A percentile compares a stretch with the other conserved stretches of the same genome.
phyloP scores from a whole-genome alignment of 2,888 invertebrate genomes.

The Synanthedon myopaeformis region DNA sequence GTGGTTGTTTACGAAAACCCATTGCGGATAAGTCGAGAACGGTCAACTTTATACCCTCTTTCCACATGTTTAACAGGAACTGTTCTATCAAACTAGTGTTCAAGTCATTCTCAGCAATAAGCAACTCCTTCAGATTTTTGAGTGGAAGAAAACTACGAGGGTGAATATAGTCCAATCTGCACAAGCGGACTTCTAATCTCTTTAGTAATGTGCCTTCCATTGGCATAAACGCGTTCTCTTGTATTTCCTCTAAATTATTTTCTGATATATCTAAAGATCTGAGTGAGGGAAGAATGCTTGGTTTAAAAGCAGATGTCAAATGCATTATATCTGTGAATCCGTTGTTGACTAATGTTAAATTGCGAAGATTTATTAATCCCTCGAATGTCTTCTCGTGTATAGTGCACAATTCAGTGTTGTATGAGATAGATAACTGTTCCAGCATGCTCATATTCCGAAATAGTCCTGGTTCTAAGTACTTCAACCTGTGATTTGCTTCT shows the following conservation, averaged over 20 bases:
- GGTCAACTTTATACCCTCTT: constrained; percentile 44
- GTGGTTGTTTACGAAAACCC: constrained; percentile 65
- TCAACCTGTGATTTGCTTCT: constrained; percentile 67
- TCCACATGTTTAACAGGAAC: constrained; percentile 40
- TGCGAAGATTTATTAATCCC: constrained; percentile 59
- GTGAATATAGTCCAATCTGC: constrained; percentile 65
- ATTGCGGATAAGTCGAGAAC: constrained; percentile 61
- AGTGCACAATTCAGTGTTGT: constrained; percentile 53
- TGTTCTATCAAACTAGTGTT: constrained; percentile 46
- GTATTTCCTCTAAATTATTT: constrained; percentile 58
- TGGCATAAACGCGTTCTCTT: constrained; percentile 45
- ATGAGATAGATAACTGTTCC: constrained; percentile 66
- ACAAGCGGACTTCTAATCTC: constrained; percentile 61
- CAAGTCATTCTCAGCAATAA: constrained; percentile 67
- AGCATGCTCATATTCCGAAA: constrained; percentile 60
- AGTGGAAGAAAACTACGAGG: constrained; percentile 59
- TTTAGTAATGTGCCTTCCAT: constrained; percentile 53
- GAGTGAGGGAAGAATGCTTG: constrained; percentile 52
- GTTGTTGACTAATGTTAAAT: constrained; percentile 67
- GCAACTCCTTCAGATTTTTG: constrained; percentile 46
- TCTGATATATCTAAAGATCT: constrained; percentile 62
- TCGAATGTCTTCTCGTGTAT: constrained; percentile 57
- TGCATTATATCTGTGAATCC: constrained; percentile 56
- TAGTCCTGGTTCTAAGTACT: constrained; percentile 50
- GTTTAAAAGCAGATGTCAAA: constrained; percentile 49